Evolutionary conservation across 2,113 vertebrate species (phyloP).

Genomic region (Catharus minimus): DNA sequence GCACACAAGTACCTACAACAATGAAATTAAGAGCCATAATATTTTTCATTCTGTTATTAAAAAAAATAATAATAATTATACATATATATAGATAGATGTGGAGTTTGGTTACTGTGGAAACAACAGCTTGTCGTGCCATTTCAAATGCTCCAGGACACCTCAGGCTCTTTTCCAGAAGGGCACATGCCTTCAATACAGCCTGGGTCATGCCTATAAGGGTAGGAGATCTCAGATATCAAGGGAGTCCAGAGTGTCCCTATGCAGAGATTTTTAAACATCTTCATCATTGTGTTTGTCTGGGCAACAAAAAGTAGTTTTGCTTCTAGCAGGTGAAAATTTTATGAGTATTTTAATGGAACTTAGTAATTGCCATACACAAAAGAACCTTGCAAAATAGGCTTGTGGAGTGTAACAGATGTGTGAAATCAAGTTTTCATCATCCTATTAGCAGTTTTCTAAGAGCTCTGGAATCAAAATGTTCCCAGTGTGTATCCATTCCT

Average conservation of each 20-base stretch:
- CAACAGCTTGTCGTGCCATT: not conserved
- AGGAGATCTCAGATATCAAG: not conserved
- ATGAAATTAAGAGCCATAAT: not conserved
- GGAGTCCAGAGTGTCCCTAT: not conserved
- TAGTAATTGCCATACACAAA: not conserved
- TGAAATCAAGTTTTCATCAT: constrained; percentile 50
- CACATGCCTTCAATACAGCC: not conserved
- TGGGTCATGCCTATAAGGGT: not conserved
- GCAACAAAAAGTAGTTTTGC: not conserved
- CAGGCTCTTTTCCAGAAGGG: not conserved
- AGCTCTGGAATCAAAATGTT: constrained; percentile 28
- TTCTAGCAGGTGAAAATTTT: constrained; percentile 15
- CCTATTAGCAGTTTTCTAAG: constrained; percentile 39
- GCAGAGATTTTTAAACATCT: not conserved
- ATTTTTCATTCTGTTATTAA: constrained; percentile 3
- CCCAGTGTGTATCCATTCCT: not conserved
- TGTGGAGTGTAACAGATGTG: not conserved
- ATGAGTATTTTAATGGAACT: not conserved
- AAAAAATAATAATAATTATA: not conserved
- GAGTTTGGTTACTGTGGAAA: not conserved
- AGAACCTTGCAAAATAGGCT: not conserved
- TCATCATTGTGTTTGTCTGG: not conserved
- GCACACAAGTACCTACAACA: not conserved
- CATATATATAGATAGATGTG: not conserved
- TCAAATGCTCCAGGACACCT: not conserved